Evolutionary conservation across 2,888 invertebrate genomes (phyloP).

Genomic region (Endomychus coccineus): DNA sequence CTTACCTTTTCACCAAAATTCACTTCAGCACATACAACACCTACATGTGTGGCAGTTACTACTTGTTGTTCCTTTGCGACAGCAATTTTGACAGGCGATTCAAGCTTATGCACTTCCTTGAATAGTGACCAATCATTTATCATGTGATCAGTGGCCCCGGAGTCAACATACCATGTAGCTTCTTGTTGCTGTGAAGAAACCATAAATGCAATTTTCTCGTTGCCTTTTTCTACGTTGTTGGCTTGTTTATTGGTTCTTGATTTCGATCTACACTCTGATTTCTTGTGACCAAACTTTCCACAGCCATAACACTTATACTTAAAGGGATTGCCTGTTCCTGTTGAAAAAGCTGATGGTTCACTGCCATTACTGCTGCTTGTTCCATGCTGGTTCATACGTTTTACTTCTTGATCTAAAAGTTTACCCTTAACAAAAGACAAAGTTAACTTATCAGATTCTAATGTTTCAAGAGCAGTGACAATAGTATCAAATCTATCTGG

Average conservation of each 20-base stretch:
- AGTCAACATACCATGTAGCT: conserved; percentile 23
- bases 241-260: background rate
- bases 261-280: conserved; percentile 1
- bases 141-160: conserved; percentile 26
- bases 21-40: conserved; percentile 7
- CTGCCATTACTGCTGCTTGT: too few relatives aligned
- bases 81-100: conserved; percentile 28
- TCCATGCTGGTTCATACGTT: conserved; percentile 7
- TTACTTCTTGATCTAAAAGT: conserved; percentile 23
- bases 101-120: conserved; percentile 18
- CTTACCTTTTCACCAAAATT: background rate
- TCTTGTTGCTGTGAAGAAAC: background rate
- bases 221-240: background rate
- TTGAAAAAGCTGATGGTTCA: too few relatives aligned
- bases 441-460: conserved; percentile 15
- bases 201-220: too few relatives aligned
- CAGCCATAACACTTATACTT: conserved; percentile 4
- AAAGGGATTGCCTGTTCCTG: too few relatives aligned
- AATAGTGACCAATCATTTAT: conserved; percentile 10
- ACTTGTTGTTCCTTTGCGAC: conserved; percentile 29
- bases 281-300: conserved; percentile 1
- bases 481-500: conserved; percentile 23
- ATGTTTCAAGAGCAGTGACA: conserved; percentile 23
- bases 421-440: conserved; percentile 24
- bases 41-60: conserved; percentile 30